Evolutionary conservation across 37 sponge, comb jelly and placozoan species (phyloP), one percentile per base, ranked within the genome.

Genomic region (Cladorhizidae sp.): DNA sequence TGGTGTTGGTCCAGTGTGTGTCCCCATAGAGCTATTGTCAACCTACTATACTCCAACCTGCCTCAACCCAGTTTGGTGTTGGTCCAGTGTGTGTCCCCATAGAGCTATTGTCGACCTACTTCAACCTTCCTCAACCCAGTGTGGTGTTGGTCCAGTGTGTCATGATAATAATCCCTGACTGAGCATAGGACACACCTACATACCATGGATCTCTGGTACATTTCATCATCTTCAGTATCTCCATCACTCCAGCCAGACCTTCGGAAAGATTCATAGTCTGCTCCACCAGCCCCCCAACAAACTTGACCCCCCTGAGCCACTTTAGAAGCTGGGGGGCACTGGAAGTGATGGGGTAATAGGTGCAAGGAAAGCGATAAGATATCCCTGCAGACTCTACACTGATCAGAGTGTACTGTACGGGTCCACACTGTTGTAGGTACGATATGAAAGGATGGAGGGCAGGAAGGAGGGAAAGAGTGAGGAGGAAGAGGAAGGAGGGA

Each of bases 221-320:
- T 8, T 57, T 52, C 82, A 81, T 81, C 20, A 81, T 21, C 0
- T 72, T 31, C 38, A 41, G 50, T 15, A 86, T 31, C 74, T 86
- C 86, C 64, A 86, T 50, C 31, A 51, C 79, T 35, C 79, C 86
- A 25, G 80, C 86, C 39, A 86, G 33, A 2, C 80, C 86, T 45
- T 86, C 86, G 63, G 86, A 79, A 28, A 78, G 64, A 0, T 59
- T 40, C 38, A 78, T 35, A 14, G 62, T n/a, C 26, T 79, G 86
- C 38, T 79, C 86, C n/a, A 86, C 67, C 40, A 86, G 56, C 58
- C 79, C 79, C 1, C 86, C 79, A n/a, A 78, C 86, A 33, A 86
- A 73, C 41, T 79, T 86, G 61, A 45, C 67, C 26, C 12, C 37
- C 49, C 37, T 21, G 50, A 81, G 73, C 82, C 82, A 81, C 64